Evolutionary conservation across 1,140 invertebrate species (phyloP).

Genomic region (Zelostemma sp.): DNA sequence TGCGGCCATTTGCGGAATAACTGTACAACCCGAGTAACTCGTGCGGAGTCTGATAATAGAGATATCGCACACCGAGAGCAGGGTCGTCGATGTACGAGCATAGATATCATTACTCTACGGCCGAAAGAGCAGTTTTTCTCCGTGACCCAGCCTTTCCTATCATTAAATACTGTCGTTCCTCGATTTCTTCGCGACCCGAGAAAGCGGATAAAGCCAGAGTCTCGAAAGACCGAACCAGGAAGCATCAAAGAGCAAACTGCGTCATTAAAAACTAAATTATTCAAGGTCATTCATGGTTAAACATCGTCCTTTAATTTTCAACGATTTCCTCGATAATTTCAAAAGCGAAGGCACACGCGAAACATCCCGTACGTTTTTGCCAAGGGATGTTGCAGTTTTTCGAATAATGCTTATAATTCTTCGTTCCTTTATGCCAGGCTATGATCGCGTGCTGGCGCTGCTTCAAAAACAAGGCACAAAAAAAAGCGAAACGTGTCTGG

Average conservation of each 20-base stretch:
- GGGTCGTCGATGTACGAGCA: background rate
- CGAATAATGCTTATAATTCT: constrained; percentile 7
- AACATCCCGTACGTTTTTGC: background rate
- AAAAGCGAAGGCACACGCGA: no score
- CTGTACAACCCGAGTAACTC: background rate
- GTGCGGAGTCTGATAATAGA: background rate
- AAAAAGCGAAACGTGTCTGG: constrained; percentile 14
- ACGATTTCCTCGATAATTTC: no score
- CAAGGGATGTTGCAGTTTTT: background rate
- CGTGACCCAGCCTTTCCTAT: background rate
- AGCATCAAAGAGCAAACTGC: no score
- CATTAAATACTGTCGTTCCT: background rate
- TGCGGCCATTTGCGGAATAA: background rate
- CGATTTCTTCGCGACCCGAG: background rate
- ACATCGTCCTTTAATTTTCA: no score
- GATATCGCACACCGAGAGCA: background rate
- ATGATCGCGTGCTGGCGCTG: constrained; percentile 9
- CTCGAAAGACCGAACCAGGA: background rate
- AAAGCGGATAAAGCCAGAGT: background rate
- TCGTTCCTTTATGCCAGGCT: background rate
- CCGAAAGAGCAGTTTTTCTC: background rate
- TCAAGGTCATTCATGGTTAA: no score
- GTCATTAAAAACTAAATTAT: no score
- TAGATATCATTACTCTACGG: background rate
- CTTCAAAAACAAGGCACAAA: constrained; percentile 13